Evolutionary conservation across 1,140 invertebrate genomes (phyloP).

Genomic region (Habropoda laboriosa): DNA sequence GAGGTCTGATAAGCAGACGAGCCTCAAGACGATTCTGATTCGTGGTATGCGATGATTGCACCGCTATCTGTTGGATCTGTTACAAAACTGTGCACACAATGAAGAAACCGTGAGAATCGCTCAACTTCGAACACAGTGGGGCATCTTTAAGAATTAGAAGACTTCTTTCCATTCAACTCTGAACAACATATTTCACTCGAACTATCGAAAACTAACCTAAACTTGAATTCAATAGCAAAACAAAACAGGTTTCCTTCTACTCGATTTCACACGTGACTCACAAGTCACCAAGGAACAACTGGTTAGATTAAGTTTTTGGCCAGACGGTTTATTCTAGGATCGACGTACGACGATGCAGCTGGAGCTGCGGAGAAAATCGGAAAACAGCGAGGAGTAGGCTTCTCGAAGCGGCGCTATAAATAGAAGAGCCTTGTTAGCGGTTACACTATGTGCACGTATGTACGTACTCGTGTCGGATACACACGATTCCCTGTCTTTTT

Average conservation of each 20-base stretch:
- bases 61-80: background rate
- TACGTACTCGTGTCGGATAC: background rate
- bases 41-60: background rate
- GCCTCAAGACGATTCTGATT: background rate
- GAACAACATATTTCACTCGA: no score
- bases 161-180: no score
- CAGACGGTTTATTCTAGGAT: conserved; percentile 4
- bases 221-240: no score
- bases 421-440: conserved; percentile 43
- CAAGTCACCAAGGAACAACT: no score
- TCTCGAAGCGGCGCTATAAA: conserved; percentile 20
- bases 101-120: no score
- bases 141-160: no score
- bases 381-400: conserved; percentile 19
- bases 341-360: background rate
- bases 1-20: background rate
- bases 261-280: no score
- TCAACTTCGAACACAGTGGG: no score
- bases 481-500: conserved; percentile 10
- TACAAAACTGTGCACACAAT: conserved; percentile 1
- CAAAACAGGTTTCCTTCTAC: no score
- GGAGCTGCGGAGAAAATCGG: conserved; percentile 23
- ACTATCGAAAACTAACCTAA: no score
- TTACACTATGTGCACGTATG: conserved; percentile 7
- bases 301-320: no score